These are phyloP conservation scores for Montipora sp. DNA, from an alignment of 64 coral and sea anemone species.

Conservation along the genomic window DNA sequence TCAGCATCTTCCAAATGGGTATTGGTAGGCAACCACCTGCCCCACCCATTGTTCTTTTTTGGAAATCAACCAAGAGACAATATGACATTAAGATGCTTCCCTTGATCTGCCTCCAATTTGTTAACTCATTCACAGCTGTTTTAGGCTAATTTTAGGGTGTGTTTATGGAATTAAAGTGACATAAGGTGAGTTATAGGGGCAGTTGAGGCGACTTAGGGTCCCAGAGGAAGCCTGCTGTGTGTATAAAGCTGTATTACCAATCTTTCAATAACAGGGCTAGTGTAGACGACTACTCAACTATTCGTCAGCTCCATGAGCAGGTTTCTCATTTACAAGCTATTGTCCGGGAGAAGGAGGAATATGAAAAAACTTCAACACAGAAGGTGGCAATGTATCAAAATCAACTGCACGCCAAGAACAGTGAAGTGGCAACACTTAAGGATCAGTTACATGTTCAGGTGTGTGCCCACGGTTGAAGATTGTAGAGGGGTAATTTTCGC, in stretches of 20 bases:
- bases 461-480: background rate
- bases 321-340: slow-evolving; percentile 67
- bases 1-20: no score
- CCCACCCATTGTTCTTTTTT: no score
- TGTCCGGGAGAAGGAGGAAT: slow-evolving; percentile 81
- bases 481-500: background rate
- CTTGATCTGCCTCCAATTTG: no score
- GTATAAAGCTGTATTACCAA: background rate
- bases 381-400: slow-evolving; percentile 85
- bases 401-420: slow-evolving; percentile 87
- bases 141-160: no score
- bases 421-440: slow-evolving; percentile 77
- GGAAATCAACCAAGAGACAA: no score
- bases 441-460: slow-evolving; percentile 83
- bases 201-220: no score
- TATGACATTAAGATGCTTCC: no score
- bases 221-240: no score
- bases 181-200: no score
- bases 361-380: slow-evolving; percentile 70
- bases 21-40: no score
- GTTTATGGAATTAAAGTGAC: no score
- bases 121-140: no score
- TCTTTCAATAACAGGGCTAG: slow-evolving; percentile 49
- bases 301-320: slow-evolving; percentile 72
- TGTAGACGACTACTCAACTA: slow-evolving; percentile 71